These are phyloP conservation scores for Polylopha cassiicola DNA, from an alignment of 2,888 invertebrate genomes.

Conservation along the genomic window DNA sequence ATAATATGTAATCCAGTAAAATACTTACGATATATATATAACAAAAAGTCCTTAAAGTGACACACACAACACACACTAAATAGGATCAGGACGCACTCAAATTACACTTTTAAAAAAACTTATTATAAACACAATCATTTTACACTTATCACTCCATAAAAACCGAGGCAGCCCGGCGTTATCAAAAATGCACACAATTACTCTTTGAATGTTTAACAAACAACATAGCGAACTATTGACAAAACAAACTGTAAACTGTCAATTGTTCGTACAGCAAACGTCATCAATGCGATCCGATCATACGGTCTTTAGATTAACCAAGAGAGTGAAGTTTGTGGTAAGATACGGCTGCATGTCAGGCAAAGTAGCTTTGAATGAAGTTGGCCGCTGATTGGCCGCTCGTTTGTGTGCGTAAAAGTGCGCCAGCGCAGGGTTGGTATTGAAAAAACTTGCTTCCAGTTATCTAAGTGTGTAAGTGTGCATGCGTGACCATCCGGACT, in stretches of 20 bases:
- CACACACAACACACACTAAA: no score
- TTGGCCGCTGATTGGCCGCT: constrained; percentile 45
- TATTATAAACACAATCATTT: no score
- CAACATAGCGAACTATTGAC: constrained; percentile 49
- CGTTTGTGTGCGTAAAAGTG: constrained; percentile 38
- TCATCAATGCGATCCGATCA: constrained; percentile 59
- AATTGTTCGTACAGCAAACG: constrained; percentile 58
- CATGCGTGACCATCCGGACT: constrained; percentile 22
- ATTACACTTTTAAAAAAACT: no score
- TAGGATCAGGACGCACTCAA: no score
- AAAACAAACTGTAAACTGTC: constrained; percentile 58
- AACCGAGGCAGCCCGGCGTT: neutral
- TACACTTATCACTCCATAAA: constrained; percentile 1
- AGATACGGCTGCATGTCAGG: constrained; percentile 36
- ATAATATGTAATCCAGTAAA: no score
- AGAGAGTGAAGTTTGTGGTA: constrained; percentile 57
- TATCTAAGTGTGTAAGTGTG: constrained; percentile 4
- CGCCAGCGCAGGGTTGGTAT: constrained; percentile 40
- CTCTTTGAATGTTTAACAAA: constrained; percentile 25
- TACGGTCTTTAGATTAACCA: constrained; percentile 46
- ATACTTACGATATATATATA: no score
- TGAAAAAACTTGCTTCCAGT: constrained; percentile 38
- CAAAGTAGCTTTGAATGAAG: constrained; percentile 59
- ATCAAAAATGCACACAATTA: constrained; percentile 14
- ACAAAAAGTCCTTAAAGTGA: no score